Base-by-base conservation (phyloP, 1,140 invertebrate species). In the Aphaenogaster rudis region DNA sequence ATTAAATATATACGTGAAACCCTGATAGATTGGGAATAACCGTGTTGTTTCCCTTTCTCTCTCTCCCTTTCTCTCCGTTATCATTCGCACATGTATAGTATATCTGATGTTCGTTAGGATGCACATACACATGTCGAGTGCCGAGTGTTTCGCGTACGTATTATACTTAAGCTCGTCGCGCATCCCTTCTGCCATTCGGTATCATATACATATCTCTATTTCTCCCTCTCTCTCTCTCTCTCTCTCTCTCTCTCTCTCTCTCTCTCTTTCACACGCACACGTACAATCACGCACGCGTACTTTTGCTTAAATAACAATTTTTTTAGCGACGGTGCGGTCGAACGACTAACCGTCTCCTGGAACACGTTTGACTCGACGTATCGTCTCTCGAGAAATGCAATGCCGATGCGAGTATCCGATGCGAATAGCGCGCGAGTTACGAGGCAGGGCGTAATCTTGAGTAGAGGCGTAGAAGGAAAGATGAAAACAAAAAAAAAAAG, bases 1-100 rank as follows among this genome's bases (percentile, higher is more conserved):
- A 42, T 86, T 92, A 93, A 91, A 93, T 92, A 93, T 92, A 93
- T 92, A 93, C 87, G 91, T 92, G 88, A 93, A 94, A 94, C 93
- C 93, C 93, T 94, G 93, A 94, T 93, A 94, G 93, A 94, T 94
- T 94, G 92, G 93, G 93, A 94, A 93, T 90, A 90, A 59, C 86
- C 64, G 63, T 61, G 45, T 82, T 82, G 74, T 64, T 81, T 76
- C 54, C 17, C 54, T 79, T 81, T 67, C 52, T 57, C 88, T 61
- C 74, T 61, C 74, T 69, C 42, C 11, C 87, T 57, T 63, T 71
- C 74, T 67, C 57, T 74, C 50, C 21, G 9, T 21, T 66, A 64
- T 81, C 59, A 74, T 63, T 76, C 11, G 77, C 52, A 80, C 54
- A 80, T 79, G 77, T 61, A 82, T 86, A 86, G 50, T 67, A 61